phyloP scores from a whole-genome alignment of 1,140 invertebrate species.

The Dendrolimus kikuchii region DNA sequence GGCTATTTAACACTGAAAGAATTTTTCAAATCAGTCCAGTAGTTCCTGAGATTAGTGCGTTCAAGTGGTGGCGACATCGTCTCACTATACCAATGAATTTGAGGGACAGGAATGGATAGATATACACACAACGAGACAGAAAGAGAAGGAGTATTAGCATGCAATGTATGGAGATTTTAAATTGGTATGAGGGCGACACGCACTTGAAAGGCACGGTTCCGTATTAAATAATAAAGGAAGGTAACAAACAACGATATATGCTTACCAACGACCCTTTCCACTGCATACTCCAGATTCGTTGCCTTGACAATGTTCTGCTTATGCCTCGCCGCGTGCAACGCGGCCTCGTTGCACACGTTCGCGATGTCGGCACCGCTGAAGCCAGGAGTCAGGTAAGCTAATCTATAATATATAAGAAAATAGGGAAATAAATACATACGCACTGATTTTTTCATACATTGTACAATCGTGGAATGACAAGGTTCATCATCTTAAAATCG shows the following conservation, averaged over 20 bases:
- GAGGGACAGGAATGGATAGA: background rate
- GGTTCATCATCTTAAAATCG: too few species aligned
- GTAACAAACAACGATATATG: slow-evolving; percentile 3
- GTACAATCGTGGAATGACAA: too few species aligned
- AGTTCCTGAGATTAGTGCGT: too few species aligned
- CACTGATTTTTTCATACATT: too few species aligned
- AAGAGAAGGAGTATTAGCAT: too few species aligned
- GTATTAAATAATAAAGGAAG: background rate
- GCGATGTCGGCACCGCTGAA: slow-evolving; percentile 83
- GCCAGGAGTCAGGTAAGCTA: slow-evolving; percentile 73
- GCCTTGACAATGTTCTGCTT: slow-evolving; percentile 48
- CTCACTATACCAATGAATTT: background rate
- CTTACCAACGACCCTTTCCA: slow-evolving; percentile 62
- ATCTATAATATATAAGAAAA: slow-evolving; percentile 14
- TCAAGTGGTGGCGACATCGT: background rate
- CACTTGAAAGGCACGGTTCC: too few species aligned
- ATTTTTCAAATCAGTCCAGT: too few species aligned
- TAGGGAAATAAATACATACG: too few species aligned
- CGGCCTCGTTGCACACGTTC: slow-evolving; percentile 77
- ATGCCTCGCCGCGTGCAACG: slow-evolving; percentile 61
- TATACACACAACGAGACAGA: background rate
- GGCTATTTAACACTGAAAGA: too few species aligned
- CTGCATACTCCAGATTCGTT: slow-evolving; percentile 56
- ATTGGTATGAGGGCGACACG: too few species aligned
- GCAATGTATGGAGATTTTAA: too few species aligned